These are phyloP conservation scores for Cercopithecus mona DNA, from an alignment of 2,113 vertebrate genomes.

Conservation along the genomic window DNA sequence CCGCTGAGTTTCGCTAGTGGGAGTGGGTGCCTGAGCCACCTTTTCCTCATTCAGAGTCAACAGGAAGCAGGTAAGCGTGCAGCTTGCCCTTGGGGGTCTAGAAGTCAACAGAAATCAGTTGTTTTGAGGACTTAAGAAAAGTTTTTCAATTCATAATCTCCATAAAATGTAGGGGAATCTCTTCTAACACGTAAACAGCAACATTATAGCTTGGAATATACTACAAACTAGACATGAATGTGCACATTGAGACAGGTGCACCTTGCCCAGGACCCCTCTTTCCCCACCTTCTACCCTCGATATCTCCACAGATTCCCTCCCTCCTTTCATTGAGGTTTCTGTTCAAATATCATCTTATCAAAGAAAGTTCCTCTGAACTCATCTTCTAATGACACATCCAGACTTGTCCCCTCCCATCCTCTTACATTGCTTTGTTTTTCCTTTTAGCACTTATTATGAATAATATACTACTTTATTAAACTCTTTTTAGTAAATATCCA, in stretches of 20 bases:
- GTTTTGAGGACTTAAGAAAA: neutral
- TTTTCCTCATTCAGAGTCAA: neutral
- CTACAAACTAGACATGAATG: neutral
- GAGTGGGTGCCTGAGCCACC: neutral
- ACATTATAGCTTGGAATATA: neutral
- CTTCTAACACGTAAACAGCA: neutral
- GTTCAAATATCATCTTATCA: neutral
- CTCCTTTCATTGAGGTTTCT: neutral
- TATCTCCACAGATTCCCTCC: neutral
- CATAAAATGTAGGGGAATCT: neutral
- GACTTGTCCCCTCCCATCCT: neutral
- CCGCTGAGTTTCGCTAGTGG: fast-evolving
- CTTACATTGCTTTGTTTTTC: neutral
- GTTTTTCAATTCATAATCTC: neutral
- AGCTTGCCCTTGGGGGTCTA: neutral
- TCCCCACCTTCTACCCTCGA: neutral
- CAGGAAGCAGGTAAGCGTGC: neutral
- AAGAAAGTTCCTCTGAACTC: neutral
- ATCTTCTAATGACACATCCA: neutral
- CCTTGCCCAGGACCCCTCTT: neutral
- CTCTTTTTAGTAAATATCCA: neutral
- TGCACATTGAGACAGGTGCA: neutral
- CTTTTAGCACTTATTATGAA: neutral
- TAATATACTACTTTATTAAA: neutral
- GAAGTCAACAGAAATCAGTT: neutral